Evolutionary conservation across 35 echinoderm and acorn worm genomes (phyloP).

Genomic region (Lytechinus variegatus): DNA sequence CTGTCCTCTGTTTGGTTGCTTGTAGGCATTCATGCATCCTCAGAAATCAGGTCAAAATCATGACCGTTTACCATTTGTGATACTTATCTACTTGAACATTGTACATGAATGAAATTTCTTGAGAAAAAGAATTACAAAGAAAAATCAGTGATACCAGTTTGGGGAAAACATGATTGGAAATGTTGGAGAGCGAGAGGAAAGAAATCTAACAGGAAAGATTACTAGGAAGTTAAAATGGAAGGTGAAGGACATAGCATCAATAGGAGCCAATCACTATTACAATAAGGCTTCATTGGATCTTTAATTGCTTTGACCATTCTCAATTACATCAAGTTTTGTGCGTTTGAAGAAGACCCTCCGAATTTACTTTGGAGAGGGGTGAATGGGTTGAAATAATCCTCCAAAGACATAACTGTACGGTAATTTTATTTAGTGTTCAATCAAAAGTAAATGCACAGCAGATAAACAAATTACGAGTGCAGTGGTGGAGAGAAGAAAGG

Average conservation of each 20-base stretch:
- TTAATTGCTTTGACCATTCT: background rate
- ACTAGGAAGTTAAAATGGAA: background rate
- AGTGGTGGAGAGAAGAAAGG: background rate
- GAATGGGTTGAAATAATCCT: background rate
- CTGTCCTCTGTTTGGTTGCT: too few relatives aligned
- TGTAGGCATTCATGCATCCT: too few relatives aligned
- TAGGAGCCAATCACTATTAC: background rate
- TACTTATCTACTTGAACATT: too few relatives aligned
- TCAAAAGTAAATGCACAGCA: background rate
- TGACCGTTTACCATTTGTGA: too few relatives aligned
- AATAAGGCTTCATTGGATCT: background rate
- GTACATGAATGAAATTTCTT: too few relatives aligned
- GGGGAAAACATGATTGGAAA: too few relatives aligned
- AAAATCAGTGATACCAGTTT: too few relatives aligned
- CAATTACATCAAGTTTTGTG: background rate
- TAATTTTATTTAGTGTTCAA: background rate
- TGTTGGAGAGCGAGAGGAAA: too few relatives aligned
- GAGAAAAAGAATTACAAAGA: too few relatives aligned
- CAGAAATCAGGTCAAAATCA: too few relatives aligned
- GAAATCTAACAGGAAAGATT: too few relatives aligned
- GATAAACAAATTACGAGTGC: background rate
- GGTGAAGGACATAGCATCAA: background rate
- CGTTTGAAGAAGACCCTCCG: background rate
- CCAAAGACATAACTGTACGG: background rate
- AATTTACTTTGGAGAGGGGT: background rate